phyloP scores from a whole-genome alignment of 2,113 vertebrate species.

The Mormyrus lacerda region DNA sequence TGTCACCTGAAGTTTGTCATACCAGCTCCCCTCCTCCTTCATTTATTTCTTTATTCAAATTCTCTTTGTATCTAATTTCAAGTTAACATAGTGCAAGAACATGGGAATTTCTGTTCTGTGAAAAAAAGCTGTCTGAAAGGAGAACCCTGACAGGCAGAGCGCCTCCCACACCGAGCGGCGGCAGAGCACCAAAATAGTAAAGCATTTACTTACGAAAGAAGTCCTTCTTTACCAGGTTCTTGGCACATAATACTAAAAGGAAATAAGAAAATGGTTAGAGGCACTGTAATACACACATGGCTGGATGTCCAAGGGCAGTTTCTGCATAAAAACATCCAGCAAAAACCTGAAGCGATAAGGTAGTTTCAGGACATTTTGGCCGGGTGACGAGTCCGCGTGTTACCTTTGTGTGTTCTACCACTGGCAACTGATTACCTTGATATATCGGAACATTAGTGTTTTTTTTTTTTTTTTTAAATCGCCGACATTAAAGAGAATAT shows the following conservation, averaged over 20 bases:
- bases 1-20: not conserved
- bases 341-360: not conserved
- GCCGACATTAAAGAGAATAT: not conserved
- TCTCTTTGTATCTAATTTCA: not conserved
- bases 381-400: not conserved
- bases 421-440: not conserved
- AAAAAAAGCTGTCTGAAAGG: not conserved
- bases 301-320: not conserved
- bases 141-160: not conserved
- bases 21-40: not conserved
- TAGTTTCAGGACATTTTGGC: not conserved
- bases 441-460: not conserved
- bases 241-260: conserved; percentile 91
- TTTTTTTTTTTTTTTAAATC: not conserved
- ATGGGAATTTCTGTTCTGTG: not conserved
- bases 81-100: not conserved
- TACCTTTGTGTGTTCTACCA: not conserved
- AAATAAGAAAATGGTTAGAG: conserved; percentile 30
- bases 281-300: not conserved
- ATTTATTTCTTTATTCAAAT: not conserved
- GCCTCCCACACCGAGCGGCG: not conserved
- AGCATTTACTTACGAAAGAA: conserved; percentile 93
- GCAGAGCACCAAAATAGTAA: not conserved
- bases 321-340: not conserved
- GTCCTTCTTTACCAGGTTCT: conserved; percentile 99